Conservation (phyloP, 2,888 invertebrate species). For the Copidosoma aretas region DNA sequence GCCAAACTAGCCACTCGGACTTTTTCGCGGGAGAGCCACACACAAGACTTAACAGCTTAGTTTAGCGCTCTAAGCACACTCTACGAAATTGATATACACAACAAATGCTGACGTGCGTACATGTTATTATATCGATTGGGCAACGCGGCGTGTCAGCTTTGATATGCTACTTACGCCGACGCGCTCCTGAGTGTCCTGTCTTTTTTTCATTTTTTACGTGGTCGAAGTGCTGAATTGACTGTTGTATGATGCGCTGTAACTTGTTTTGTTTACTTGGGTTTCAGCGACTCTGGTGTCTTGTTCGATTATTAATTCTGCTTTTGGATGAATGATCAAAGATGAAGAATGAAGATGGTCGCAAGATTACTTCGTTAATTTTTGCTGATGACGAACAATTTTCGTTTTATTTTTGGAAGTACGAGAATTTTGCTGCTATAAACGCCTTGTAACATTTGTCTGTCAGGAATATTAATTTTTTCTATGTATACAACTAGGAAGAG, state of each 20-base stretch:
- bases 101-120: no score
- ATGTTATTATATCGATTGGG: constrained; percentile 17
- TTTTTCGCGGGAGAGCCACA: not conserved
- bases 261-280: not conserved
- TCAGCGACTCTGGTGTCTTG: not conserved
- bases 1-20: not conserved
- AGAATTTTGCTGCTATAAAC: no score
- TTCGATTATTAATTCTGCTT: not conserved
- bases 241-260: no score
- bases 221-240: not conserved
- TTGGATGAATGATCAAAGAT: not conserved
- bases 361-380: no score
- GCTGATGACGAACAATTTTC: no score
- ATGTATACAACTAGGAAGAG: no score
- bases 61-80: constrained; percentile 7
- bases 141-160: not conserved
- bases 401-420: no score
- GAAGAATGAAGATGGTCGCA: no score
- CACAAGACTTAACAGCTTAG: not conserved
- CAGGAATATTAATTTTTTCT: no score
- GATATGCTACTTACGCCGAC: not conserved
- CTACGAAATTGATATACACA: no score
- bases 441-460: no score
- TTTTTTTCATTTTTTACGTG: not conserved
- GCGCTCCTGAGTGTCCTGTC: not conserved